These are phyloP conservation scores for Cyrtorhinus lividipennis DNA, from an alignment of 1,140 invertebrate species.

Conservation along the genomic window DNA sequence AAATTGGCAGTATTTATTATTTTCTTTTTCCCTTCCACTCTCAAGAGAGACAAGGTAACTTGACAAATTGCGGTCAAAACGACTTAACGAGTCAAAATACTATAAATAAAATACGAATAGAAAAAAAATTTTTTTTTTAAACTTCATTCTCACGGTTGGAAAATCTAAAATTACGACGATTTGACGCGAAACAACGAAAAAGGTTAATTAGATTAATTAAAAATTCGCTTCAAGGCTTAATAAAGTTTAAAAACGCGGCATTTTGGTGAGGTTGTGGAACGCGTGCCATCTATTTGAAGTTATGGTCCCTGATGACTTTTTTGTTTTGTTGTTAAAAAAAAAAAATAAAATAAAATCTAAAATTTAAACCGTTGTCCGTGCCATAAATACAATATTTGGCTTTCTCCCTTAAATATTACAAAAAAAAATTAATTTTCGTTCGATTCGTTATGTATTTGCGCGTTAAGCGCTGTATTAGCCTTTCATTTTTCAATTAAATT, in stretches of 20 bases:
- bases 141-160: neutral
- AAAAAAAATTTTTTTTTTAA: neutral
- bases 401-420: too few relatives aligned
- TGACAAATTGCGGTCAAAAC: neutral
- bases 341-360: neutral
- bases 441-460: too few relatives aligned
- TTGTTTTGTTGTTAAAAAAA: neutral
- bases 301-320: conserved; percentile 8
- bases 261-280: neutral
- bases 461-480: too few relatives aligned
- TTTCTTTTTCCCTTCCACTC: too few relatives aligned
- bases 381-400: too few relatives aligned
- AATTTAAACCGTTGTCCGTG: too few relatives aligned
- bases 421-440: too few relatives aligned
- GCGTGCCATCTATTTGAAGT: conserved; percentile 1
- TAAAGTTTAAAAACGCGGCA: neutral
- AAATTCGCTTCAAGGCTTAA: neutral
- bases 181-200: too few relatives aligned
- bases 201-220: too few relatives aligned
- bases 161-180: too few relatives aligned
- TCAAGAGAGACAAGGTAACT: neutral
- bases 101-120: too few relatives aligned
- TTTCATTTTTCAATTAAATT: neutral
- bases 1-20: neutral
- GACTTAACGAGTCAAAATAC: neutral